A percentile compares a stretch with the other conserved stretches of the same genome.
Conservation (phyloP, 2,888 invertebrate species). For the Sicus ferrugineus region DNA sequence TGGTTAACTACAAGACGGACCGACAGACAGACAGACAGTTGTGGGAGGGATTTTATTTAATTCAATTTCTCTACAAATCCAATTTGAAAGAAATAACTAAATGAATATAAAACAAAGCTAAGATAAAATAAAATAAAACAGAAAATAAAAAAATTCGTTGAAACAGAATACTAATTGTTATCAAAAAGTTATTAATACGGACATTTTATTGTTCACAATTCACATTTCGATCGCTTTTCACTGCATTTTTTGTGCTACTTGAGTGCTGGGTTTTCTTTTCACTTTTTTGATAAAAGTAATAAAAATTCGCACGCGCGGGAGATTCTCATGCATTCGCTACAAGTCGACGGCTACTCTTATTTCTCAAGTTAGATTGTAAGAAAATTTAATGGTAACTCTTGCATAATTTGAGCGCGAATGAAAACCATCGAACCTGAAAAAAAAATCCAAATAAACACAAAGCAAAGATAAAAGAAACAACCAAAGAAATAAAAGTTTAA, state of each 20-base stretch:
- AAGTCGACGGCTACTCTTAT: too few relatives aligned
- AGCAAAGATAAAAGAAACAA: not conserved
- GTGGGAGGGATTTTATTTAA: too few relatives aligned
- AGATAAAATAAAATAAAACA: too few relatives aligned
- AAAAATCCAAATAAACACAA: not conserved
- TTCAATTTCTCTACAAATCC: too few relatives aligned
- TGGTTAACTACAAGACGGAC: too few relatives aligned
- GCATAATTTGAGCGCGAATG: not conserved
- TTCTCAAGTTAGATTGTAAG: too few relatives aligned
- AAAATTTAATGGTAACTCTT: too few relatives aligned
- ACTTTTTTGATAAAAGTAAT: not conserved
- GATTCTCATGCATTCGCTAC: not conserved
- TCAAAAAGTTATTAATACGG: too few relatives aligned
- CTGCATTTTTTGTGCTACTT: not conserved
- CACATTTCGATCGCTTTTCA: not conserved
- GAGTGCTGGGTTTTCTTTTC: not conserved
- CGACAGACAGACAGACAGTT: too few relatives aligned
- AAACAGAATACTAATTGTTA: not conserved
- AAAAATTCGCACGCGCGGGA: slow-evolving; percentile 5
- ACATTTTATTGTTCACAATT: not conserved
- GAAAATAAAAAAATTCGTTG: not conserved
- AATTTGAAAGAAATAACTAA: too few relatives aligned
- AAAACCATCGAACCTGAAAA: too few relatives aligned
- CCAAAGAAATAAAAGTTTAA: not conserved
- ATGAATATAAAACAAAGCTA: too few relatives aligned